phyloP scores from a whole-genome alignment of 2,797 vertebrate species.

The Morelia viridis region DNA sequence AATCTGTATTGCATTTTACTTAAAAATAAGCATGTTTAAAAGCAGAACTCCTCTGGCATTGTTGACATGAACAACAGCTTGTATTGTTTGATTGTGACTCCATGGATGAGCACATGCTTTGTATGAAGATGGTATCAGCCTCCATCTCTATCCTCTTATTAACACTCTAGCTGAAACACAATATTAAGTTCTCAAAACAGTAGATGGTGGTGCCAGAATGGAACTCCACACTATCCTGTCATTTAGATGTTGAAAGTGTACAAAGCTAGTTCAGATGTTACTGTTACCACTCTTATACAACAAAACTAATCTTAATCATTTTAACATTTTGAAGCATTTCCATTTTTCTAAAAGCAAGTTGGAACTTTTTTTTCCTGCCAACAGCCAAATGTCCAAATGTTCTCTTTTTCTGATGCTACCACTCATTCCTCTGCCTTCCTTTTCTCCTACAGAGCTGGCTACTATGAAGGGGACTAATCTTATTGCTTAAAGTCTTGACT shows the following conservation, averaged over 20 bases:
- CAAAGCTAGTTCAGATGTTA: not conserved
- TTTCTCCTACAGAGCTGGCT: no score
- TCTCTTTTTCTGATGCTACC: no score
- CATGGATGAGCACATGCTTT: no score
- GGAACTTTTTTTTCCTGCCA: no score
- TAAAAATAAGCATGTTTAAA: not conserved
- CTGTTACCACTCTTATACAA: no score
- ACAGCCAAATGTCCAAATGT: no score
- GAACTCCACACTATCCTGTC: not conserved
- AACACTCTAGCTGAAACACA: not conserved
- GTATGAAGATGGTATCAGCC: no score
- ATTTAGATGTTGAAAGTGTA: not conserved
- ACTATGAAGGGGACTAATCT: no score
- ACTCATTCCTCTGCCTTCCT: no score
- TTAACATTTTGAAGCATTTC: not conserved
- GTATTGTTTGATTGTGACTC: not conserved
- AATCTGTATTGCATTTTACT: not conserved
- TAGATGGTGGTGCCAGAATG: not conserved
- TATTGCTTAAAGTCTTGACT: no score
- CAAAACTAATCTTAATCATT: no score
- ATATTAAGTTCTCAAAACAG: not conserved
- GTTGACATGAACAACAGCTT: not conserved
- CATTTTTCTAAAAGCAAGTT: not conserved
- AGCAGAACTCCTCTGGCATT: not conserved
- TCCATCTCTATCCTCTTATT: not conserved